Percentiles rank a stretch among this genome's conserved stretches.
phyloP scores from a whole-genome alignment of 2,888 invertebrate genomes.

The Xestia xanthographa region DNA sequence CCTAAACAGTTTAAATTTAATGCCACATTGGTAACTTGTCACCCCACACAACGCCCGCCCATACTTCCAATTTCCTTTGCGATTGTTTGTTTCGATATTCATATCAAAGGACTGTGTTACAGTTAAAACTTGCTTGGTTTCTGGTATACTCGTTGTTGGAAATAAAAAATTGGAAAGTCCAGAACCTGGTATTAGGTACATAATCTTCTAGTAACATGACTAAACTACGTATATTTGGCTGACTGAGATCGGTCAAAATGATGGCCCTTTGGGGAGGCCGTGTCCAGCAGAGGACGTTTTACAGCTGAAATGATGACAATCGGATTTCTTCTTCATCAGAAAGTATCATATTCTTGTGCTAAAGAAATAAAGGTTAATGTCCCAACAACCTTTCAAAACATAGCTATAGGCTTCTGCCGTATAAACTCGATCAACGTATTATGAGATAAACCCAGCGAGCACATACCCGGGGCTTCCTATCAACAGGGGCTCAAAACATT shows the following conservation, averaged over 20 bases:
- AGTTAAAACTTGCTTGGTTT: conserved; percentile 1
- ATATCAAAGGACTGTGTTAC: conserved; percentile 7
- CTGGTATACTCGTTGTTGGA: not conserved
- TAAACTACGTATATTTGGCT: not conserved
- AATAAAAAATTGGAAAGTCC: conserved; percentile 2
- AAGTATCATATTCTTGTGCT: not conserved
- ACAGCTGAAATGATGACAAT: not conserved
- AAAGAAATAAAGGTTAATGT: conserved; percentile 21
- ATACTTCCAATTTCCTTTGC: conserved; percentile 25
- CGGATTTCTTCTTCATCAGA: not conserved
- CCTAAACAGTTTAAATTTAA: conserved; percentile 19
- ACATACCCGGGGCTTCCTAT: conserved; percentile 48
- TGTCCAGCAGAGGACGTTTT: not conserved
- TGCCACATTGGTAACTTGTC: conserved; percentile 8
- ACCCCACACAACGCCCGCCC: not conserved
- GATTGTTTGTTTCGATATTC: conserved; percentile 22
- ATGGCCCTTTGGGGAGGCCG: not conserved
- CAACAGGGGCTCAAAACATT: conserved; percentile 25
- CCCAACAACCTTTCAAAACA: conserved; percentile 25
- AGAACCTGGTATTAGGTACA: not conserved
- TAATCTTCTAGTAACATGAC: not conserved
- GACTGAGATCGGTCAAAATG: not conserved
- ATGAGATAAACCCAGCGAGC: conserved; percentile 40
- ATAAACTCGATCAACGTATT: conserved; percentile 47
- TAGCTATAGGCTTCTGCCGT: conserved; percentile 11